phyloP scores from a whole-genome alignment of 2,888 invertebrate species.

The Cremastobaeus sp. region DNA sequence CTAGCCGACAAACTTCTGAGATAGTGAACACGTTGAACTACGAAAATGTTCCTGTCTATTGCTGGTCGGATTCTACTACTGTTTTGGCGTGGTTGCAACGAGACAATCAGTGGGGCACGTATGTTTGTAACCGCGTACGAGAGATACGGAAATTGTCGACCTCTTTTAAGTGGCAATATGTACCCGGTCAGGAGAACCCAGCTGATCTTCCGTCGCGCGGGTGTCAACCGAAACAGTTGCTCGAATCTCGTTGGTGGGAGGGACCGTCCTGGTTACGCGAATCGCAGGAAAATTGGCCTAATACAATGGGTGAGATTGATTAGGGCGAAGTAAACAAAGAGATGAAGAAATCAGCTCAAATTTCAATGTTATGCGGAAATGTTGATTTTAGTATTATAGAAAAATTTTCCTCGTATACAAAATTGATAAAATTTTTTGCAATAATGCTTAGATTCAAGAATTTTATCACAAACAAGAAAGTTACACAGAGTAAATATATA shows the following conservation, averaged over 20 bases:
- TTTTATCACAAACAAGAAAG: no score
- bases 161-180: slow-evolving; percentile 65
- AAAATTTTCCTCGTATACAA: slow-evolving; percentile 20
- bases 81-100: slow-evolving; percentile 38
- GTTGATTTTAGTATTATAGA: no score
- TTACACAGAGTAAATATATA: no score
- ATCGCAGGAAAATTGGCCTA: slow-evolving; percentile 62
- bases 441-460: slow-evolving; percentile 26
- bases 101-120: slow-evolving; percentile 62
- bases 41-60: no score
- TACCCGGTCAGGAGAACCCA: slow-evolving; percentile 69
- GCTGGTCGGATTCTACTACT: slow-evolving; percentile 65
- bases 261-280: slow-evolving; percentile 67
- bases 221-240: slow-evolving; percentile 63
- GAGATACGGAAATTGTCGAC: no score
- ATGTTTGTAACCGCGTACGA: slow-evolving; percentile 65
- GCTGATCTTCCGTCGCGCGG: slow-evolving; percentile 71
- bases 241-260: slow-evolving; percentile 69
- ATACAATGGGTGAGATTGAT: not conserved
- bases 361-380: no score
- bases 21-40: no score
- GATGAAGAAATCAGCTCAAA: slow-evolving; percentile 44
- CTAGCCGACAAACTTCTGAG: no score
- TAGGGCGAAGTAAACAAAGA: slow-evolving; percentile 50
- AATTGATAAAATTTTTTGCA: slow-evolving; percentile 9